Conservation (phyloP, 92 coral and sea anemone species). For the Parazoanthus swiftii region DNA sequence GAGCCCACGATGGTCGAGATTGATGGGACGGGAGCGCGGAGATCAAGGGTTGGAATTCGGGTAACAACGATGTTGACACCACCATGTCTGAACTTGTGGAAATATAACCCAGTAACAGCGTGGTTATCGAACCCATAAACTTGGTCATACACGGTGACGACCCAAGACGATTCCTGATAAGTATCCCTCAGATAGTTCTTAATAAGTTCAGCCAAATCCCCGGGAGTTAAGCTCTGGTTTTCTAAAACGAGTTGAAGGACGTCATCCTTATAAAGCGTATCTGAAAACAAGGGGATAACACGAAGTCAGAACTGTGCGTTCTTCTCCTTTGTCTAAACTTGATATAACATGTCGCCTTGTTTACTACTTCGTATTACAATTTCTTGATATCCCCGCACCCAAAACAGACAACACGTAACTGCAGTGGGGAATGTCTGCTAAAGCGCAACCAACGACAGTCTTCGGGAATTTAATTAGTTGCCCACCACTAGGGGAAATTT, state of each 20-base stretch:
- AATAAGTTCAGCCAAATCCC: not conserved
- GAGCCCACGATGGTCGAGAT: slow-evolving; percentile 18
- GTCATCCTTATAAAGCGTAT: slow-evolving; percentile 3
- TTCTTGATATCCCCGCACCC: too few relatives aligned
- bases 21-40: not conserved
- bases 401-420: too few relatives aligned
- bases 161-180: slow-evolving; percentile 1
- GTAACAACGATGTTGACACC: slow-evolving; percentile 42
- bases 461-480: not conserved
- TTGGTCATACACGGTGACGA: slow-evolving; percentile 22
- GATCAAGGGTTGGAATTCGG: not conserved
- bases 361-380: too few relatives aligned
- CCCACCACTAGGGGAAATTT: not conserved
- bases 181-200: not conserved
- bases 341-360: too few relatives aligned
- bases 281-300: slow-evolving; percentile 22
- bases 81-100: slow-evolving; percentile 16
- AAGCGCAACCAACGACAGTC: not conserved
- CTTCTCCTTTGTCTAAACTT: too few relatives aligned
- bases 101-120: not conserved
- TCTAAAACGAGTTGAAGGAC: slow-evolving; percentile 14
- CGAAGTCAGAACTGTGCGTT: not conserved
- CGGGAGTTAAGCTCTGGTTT: not conserved
- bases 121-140: not conserved
- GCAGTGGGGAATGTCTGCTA: not conserved